Conservation (phyloP, 2,797 vertebrate genomes). For the Lophius americanus region DNA sequence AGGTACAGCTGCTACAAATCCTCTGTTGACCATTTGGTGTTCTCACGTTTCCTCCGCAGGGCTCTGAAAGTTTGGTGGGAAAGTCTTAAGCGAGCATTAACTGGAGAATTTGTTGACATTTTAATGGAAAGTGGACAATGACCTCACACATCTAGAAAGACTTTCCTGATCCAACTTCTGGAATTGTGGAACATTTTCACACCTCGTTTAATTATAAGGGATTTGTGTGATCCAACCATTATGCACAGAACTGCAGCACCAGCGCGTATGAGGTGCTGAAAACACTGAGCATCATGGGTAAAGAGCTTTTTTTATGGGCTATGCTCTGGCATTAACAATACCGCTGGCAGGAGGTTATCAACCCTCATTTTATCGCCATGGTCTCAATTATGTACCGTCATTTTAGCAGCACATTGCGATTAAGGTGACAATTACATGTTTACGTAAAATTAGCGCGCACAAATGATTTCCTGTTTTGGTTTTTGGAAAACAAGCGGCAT, state of each 20-base stretch:
- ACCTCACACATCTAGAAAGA: conserved; percentile 26
- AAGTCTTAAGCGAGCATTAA: conserved; percentile 50
- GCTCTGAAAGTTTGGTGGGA: conserved; percentile 53
- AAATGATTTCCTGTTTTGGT: neutral
- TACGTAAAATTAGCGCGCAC: conserved; percentile 1
- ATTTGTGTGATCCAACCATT: conserved; percentile 15
- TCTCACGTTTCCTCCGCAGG: conserved; percentile 56
- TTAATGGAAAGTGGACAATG: conserved; percentile 47
- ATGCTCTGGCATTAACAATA: neutral
- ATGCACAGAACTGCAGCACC: conserved; percentile 10
- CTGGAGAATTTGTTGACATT: conserved; percentile 56
- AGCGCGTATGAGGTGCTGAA: neutral
- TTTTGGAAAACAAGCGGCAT: conserved; percentile 6
- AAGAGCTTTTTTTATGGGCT: neutral
- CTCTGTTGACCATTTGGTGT: conserved; percentile 43
- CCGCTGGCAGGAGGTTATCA: neutral
- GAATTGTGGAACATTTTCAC: conserved; percentile 42
- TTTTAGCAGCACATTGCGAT: neutral
- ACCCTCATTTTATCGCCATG: neutral
- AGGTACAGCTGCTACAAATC: conserved; percentile 64
- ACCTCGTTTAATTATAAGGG: conserved; percentile 37
- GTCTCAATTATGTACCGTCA: neutral
- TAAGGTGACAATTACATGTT: conserved; percentile 12
- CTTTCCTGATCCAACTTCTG: conserved; percentile 11
- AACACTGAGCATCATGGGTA: neutral